Conservation (phyloP, 1,140 invertebrate genomes). For the Maconellicoccus hirsutus region DNA sequence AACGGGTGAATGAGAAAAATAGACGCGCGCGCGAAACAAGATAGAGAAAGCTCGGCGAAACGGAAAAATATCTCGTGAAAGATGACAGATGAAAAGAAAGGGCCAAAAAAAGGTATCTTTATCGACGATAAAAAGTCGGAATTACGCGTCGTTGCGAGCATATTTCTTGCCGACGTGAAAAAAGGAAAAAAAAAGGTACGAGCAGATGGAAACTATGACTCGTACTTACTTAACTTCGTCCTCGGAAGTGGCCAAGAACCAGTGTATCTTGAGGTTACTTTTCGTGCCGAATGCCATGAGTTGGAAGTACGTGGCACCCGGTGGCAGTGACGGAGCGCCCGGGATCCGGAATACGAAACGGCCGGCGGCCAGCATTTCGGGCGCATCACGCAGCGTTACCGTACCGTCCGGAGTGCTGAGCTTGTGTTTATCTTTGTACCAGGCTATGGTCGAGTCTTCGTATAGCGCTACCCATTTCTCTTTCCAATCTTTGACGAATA, state of each 20-base stretch:
- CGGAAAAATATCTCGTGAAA: too few relatives aligned
- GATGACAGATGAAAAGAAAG: too few relatives aligned
- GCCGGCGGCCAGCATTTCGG: slow-evolving; percentile 63
- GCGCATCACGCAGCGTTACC: slow-evolving; percentile 55
- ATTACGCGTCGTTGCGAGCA: slow-evolving; percentile 24
- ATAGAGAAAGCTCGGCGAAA: too few relatives aligned
- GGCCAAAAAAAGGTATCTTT: too few relatives aligned
- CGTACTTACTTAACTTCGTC: slow-evolving; percentile 48
- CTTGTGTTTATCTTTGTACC: slow-evolving; percentile 49
- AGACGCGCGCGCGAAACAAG: too few relatives aligned
- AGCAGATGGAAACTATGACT: slow-evolving; percentile 6
- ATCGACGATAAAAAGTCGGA: too few relatives aligned
- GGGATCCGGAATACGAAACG: slow-evolving; percentile 61
- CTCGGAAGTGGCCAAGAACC: slow-evolving; percentile 50
- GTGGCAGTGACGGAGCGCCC: slow-evolving; percentile 50
- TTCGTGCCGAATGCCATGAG: slow-evolving; percentile 56
- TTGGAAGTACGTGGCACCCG: slow-evolving; percentile 49
- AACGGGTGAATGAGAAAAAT: too few relatives aligned
- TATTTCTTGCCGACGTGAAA: background rate
- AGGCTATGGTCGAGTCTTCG: slow-evolving; percentile 64
- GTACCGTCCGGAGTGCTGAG: slow-evolving; percentile 37
- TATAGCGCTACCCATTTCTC: slow-evolving; percentile 68
- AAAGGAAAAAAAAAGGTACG: slow-evolving; percentile 15
- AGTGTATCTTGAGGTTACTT: slow-evolving; percentile 44
- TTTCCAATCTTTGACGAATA: slow-evolving; percentile 62